Base-by-base conservation (phyloP, 2,113 vertebrate genomes). In the Chaenogobius annularis region DNA sequence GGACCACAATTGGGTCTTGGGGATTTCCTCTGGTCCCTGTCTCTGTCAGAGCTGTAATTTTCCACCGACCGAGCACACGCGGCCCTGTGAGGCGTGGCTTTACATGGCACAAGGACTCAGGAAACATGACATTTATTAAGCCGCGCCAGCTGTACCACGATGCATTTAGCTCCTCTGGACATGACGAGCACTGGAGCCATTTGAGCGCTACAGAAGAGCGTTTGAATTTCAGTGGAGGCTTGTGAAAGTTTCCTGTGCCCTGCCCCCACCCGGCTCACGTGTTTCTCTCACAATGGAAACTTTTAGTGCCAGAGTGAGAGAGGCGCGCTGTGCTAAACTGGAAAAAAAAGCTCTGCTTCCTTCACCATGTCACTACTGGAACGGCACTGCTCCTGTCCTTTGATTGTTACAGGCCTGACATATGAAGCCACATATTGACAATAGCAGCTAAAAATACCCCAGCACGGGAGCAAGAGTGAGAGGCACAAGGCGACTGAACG, bases 201-300 rank as follows among this genome's bases (percentile, higher is more conserved):
- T 17, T 55, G 74, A 54, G 67, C 73, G 44, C n/a, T 26, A 63
- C 68, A 17, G 63, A 74, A 59, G 13, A 15, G 68, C 40, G 31
- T 69, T 69, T 79, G 72, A 77, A 68, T 87, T 83, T 72, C 74
- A 84, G 69, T 66, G 50, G 70, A 66, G 66, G 74, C 83, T 82
- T 80, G 89, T 87, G 84, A 91, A 75, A 80, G 79, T 87, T 75
- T 67, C 78, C 80, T 77, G 37, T 62, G 67, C 71, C 74, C 75
- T 77, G 63, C 88, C 85, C 81, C 89, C 85, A 75, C 83, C 72
- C 67, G 73, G 69, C 65, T 91, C 90, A 91, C 81, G 84, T 91
- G 91, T 78, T 87, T 63, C 83, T 81, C 86, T 89, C 92, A 92
- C 92, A 93, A 91, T 93, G 93, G 92, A 94, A 94, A 94, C 91